Evolutionary conservation across 1,140 invertebrate species (phyloP).

Genomic region (Delia radicum): DNA sequence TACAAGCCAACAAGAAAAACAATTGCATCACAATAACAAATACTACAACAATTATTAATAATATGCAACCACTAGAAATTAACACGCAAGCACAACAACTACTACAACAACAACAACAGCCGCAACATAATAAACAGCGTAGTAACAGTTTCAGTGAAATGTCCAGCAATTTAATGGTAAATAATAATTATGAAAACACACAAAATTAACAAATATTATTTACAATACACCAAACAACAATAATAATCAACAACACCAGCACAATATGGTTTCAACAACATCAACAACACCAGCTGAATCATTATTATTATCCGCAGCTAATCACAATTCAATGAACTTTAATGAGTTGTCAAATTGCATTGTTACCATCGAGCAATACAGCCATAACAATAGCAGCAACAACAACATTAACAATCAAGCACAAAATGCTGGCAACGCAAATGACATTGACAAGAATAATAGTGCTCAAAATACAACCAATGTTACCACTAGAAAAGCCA

Average conservation of each 20-base stretch:
- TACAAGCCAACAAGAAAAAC: constrained; percentile 7
- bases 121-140: constrained; percentile 19
- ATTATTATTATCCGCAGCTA: constrained; percentile 31
- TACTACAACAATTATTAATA: constrained; percentile 41
- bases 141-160: constrained; percentile 31
- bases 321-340: constrained; percentile 55
- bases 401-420: constrained; percentile 21
- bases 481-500: background rate
- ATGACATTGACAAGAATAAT: constrained; percentile 18
- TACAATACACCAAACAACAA: background rate
- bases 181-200: constrained; percentile 15
- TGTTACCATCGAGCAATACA: constrained; percentile 48
- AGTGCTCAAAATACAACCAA: background rate
- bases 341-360: constrained; percentile 57
- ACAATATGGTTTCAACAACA: background rate
- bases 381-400: background rate
- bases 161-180: background rate
- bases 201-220: background rate
- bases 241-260: constrained; percentile 12
- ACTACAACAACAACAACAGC: constrained; percentile 36
- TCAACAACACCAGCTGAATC: background rate
- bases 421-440: constrained; percentile 25
- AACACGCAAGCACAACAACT: background rate
- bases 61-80: background rate
- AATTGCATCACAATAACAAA: no score